Percentiles rank a stretch among this genome's conserved stretches.
Conservation (phyloP, 1,140 invertebrate genomes). For the Brachionus koreanus region DNA sequence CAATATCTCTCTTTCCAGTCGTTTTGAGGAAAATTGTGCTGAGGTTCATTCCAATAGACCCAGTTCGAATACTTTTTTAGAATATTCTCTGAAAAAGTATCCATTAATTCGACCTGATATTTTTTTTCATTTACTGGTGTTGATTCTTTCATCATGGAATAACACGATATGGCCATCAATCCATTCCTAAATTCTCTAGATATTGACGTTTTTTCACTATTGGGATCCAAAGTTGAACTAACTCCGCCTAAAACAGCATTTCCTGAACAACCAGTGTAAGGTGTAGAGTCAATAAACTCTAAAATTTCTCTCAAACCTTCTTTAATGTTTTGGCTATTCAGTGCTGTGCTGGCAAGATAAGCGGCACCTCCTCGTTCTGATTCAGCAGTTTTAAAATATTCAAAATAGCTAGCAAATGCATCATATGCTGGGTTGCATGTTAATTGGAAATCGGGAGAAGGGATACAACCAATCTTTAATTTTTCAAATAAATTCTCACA, state of each 20-base stretch:
- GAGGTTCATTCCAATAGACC: slow-evolving; percentile 12
- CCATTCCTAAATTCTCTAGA: neutral
- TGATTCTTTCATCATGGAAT: slow-evolving; percentile 2
- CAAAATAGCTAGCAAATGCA: neutral
- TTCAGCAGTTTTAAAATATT: neutral
- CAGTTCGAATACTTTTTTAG: slow-evolving; percentile 15
- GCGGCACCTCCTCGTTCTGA: neutral
- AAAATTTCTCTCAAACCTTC: slow-evolving; percentile 17
- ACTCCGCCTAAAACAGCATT: slow-evolving; percentile 9
- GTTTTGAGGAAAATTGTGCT: slow-evolving; percentile 2
- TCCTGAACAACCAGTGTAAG: neutral
- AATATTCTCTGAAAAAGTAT: neutral
- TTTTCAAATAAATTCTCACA: neutral
- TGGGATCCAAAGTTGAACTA: neutral
- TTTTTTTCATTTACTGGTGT: neutral
- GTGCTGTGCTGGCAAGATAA: neutral
- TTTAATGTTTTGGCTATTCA: neutral
- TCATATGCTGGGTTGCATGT: neutral
- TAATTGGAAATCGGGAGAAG: neutral
- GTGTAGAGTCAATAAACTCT: neutral
- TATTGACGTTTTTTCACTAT: slow-evolving; percentile 17
- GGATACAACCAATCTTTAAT: neutral
- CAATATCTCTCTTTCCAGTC: neutral
- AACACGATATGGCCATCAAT: neutral
- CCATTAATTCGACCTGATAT: neutral